Base-by-base conservation (phyloP, 2,113 vertebrate species). In the Chamaetylas fuelleborni region DNA sequence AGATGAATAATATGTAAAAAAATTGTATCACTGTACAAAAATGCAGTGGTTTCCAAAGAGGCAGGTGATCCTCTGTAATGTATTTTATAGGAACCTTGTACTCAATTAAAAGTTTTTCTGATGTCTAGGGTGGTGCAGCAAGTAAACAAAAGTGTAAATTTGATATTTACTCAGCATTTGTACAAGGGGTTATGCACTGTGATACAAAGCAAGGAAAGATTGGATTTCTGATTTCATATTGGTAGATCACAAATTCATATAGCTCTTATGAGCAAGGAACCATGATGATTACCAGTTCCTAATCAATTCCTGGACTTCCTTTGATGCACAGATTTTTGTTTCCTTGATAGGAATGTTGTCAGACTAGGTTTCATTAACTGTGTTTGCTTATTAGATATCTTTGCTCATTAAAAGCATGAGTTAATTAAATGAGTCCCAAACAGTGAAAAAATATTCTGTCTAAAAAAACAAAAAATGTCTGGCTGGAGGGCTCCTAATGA, bases 1-100 rank as follows among this genome's bases (percentile, higher is more conserved):
- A 73, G 86, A 93, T 93, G 86, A 93, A 92, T 95, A 94, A 96
- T 72, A 81, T 11, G 23, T n/a, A 47, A 65, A 82, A 70, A 94
- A 72, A 43, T 47, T 47, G 9, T 81, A 64, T 33, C 36, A 57
- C 40, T 93, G 86, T 77, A 94, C 53, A 60, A 79, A 91, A 96
- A 74, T 85, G 81, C 70, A 58, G 50, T 65, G 33, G 47, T 77
- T 91, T 80, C 80, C 45, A 66, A 70, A 85, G 50, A 76, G 31
- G 26, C 82, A 85, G 62, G 58, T 80, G 34, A 80, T 92, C 48
- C 62, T 48, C 42, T 77, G 16, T 28, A 86, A 56, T 15, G 13
- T 25, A 45, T 81, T 64, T 86, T 45, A 57, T 50, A 61, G 57
- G 33, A 91, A 60, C 5, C 3, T 13, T 43, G 23, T 72, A 31